Percentiles rank a stretch among this genome's conserved stretches.
Conservation (phyloP, 1,140 invertebrate genomes). For the Brachionus calyciflorus region DNA sequence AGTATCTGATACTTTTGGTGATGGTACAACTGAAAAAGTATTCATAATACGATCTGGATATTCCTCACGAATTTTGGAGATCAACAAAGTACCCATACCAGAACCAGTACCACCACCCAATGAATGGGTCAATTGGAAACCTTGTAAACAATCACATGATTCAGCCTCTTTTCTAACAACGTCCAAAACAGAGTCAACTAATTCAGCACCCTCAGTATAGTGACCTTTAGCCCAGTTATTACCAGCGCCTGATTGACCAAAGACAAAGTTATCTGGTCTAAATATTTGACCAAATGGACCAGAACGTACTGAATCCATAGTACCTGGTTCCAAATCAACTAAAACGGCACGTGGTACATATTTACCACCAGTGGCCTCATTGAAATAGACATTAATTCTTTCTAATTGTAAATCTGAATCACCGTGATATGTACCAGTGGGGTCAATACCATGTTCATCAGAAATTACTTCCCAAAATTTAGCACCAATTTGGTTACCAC, state of each 20-base stretch:
- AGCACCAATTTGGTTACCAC: constrained; percentile 73
- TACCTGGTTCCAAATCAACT: constrained; percentile 87
- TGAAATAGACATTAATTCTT: constrained; percentile 86
- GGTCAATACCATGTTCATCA: constrained; percentile 85
- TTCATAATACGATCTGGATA: constrained; percentile 63
- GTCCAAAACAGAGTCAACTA: constrained; percentile 79
- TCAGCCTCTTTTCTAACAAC: constrained; percentile 83
- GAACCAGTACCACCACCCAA: constrained; percentile 80
- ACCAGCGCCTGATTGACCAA: constrained; percentile 73
- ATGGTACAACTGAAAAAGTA: constrained; percentile 61
- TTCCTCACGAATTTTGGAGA: constrained; percentile 61
- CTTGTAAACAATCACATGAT: constrained; percentile 67
- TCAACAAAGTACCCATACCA: constrained; percentile 78
- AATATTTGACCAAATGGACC: constrained; percentile 74
- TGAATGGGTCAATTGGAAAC: constrained; percentile 68
- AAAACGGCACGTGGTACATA: constrained; percentile 86
- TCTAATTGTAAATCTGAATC: constrained; percentile 81
- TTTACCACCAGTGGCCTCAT: constrained; percentile 79
- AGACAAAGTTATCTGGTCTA: constrained; percentile 84
- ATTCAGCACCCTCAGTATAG: constrained; percentile 82
- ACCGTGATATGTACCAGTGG: constrained; percentile 77
- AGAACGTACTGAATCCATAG: constrained; percentile 86
- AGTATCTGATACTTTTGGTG: constrained; percentile 68
- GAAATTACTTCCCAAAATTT: constrained; percentile 90
- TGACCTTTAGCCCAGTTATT: constrained; percentile 89